Evolutionary conservation across 2,113 vertebrate genomes (phyloP).

Genomic region (Cochlearius cochlearius): DNA sequence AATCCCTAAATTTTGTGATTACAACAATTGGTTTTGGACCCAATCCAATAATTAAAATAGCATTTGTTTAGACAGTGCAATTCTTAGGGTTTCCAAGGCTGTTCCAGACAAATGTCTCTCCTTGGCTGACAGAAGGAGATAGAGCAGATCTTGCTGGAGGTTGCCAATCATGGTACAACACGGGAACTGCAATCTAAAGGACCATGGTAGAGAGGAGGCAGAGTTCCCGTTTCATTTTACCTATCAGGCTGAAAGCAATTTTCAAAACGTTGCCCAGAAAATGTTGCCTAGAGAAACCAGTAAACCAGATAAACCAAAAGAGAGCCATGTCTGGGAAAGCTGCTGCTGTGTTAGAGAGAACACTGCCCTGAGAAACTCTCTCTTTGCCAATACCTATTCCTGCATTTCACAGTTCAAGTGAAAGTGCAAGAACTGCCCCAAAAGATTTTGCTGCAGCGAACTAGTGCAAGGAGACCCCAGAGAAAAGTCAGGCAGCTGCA

Average conservation of each 20-base stretch:
- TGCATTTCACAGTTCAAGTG: not conserved
- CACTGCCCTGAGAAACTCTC: not conserved
- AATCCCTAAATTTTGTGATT: not conserved
- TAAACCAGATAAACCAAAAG: not conserved
- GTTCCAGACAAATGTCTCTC: not conserved
- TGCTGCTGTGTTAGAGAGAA: not conserved
- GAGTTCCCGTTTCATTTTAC: not conserved
- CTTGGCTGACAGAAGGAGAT: not conserved
- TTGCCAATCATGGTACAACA: fast-evolving
- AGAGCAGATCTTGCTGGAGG: not conserved
- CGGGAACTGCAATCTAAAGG: not conserved
- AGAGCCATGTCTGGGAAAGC: not conserved
- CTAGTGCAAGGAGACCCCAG: not conserved
- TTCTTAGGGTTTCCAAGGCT: not conserved
- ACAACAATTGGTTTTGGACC: not conserved
- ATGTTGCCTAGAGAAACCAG: not conserved
- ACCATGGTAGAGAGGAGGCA: not conserved
- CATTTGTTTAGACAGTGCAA: not conserved
- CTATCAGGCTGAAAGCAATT: not conserved
- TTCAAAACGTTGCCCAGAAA: not conserved
- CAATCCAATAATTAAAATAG: not conserved
- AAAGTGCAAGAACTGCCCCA: not conserved
- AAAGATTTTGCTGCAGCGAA: not conserved
- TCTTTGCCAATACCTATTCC: not conserved
- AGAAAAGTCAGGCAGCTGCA: not conserved